Evolutionary conservation across 2,888 invertebrate species (phyloP), one percentile per base, ranked within the genome.

Genomic region (Escarpia spicata): DNA sequence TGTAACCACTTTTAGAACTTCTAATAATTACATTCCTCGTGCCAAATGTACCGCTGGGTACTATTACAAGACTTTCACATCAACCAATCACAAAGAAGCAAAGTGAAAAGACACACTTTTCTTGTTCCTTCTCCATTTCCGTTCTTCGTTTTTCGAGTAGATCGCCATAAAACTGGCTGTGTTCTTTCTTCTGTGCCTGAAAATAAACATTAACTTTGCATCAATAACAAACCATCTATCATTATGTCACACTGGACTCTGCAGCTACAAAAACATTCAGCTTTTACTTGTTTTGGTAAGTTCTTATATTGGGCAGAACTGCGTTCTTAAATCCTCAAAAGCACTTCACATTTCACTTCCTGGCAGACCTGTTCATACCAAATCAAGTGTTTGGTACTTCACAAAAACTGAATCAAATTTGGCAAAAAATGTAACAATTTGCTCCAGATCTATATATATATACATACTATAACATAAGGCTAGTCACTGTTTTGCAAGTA

Each of bases 131-230:
- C 96, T 99, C 99, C 6, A 98, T 98, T 95, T 99, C 98, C 0
- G 99, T 99, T 95, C 99, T 97, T 90, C 99, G 97, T 96, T 98
- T 98, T 96, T 99, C 99, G 93, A 99, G 96, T 26, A 99, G 97
- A 96, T 99, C 98, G 0, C 99, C 98, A 97, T 99, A 99, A 96
- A 99, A 99, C 97, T 98, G 98, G 94, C 99, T 98, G 96, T 99
- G 99, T 95, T 99, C 99, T 94, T 99, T 97, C 94, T 97, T 97
- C 95, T 97, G 97, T 58, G 96, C 94, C 95, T 95, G 92, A 91
- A 93, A 92, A 43, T 91, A 43, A 89, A n/a, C 26, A 75, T n/a
- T 26, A 75, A 26, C 26, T n/a, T 26, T 43, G n/a, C 37, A 91
- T 91, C 43, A 91, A n/a, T 43, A 43, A 91, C 26, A 91, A 1